These are phyloP conservation scores for Perca schrenkii DNA, from an alignment of 2,113 vertebrate species.

Conservation along the genomic window DNA sequence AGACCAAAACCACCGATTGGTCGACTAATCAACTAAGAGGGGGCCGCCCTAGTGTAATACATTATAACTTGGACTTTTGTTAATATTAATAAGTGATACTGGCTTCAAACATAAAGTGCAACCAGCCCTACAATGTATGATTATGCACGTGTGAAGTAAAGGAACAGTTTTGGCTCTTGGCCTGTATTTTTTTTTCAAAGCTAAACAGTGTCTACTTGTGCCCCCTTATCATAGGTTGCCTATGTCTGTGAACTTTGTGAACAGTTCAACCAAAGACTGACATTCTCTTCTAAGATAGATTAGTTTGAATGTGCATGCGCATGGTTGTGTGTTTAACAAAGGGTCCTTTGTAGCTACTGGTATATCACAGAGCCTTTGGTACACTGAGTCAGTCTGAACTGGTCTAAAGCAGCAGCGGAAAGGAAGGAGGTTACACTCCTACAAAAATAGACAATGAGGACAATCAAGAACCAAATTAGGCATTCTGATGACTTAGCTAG, in stretches of 20 bases:
- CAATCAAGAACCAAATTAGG: background rate
- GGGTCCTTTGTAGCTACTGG: background rate
- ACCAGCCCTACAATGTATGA: background rate
- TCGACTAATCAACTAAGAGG: no score
- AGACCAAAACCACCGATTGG: no score
- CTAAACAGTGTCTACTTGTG: background rate
- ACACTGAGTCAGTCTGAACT: background rate
- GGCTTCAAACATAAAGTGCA: background rate
- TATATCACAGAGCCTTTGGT: background rate
- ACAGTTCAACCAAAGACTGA: background rate
- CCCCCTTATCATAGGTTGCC: background rate
- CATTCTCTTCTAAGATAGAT: background rate
- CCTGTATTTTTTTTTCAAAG: no score
- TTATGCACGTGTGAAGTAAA: background rate
- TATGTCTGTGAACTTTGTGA: background rate
- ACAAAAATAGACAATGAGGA: background rate
- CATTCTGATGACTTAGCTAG: background rate
- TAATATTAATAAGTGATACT: background rate
- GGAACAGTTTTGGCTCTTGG: background rate
- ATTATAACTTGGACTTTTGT: background rate
- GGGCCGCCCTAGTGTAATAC: no score
- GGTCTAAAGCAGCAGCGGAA: background rate
- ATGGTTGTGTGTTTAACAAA: conserved; percentile 7
- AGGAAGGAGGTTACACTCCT: background rate
- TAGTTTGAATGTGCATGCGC: background rate